Percentiles rank a stretch among this genome's conserved stretches.
phyloP scores from a whole-genome alignment of 2,888 invertebrate species.

The Nemapogon koenigi region DNA sequence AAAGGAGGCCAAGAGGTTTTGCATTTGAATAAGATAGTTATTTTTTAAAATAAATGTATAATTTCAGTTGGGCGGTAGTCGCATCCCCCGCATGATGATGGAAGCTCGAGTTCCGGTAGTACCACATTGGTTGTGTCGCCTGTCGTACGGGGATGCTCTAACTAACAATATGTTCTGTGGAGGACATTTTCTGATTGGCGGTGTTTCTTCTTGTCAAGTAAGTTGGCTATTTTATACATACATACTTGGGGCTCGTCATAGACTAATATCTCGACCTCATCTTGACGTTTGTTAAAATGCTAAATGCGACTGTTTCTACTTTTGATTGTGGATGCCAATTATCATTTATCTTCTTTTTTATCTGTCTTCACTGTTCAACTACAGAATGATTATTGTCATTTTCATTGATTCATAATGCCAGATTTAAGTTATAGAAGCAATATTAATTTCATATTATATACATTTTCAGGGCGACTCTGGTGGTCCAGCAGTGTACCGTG shows the following conservation, averaged over 20 bases:
- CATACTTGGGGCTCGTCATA: neutral
- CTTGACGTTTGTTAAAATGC: too few species aligned
- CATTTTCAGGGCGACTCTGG: slow-evolving; percentile 52
- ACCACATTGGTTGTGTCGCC: slow-evolving; percentile 47
- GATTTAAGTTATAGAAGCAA: too few species aligned
- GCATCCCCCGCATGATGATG: slow-evolving; percentile 50
- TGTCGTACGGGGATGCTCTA: slow-evolving; percentile 52
- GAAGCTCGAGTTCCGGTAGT: slow-evolving; percentile 55
- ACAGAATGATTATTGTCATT: too few species aligned
- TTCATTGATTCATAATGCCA: too few species aligned
- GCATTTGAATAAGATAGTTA: slow-evolving; percentile 1
- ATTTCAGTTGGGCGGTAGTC: slow-evolving; percentile 39
- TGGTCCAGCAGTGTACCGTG: slow-evolving; percentile 54
- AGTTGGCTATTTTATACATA: too few species aligned
- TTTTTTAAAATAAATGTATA: neutral
- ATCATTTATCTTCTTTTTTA: too few species aligned
- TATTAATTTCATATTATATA: neutral
- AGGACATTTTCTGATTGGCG: slow-evolving; percentile 60
- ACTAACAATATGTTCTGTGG: slow-evolving; percentile 68
- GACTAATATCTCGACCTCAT: too few species aligned
- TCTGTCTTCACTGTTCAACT: too few species aligned
- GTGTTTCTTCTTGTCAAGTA: slow-evolving; percentile 66
- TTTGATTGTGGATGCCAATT: too few species aligned
- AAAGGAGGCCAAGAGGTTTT: too few species aligned
- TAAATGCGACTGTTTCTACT: too few species aligned